Conservation (phyloP, 2,797 vertebrate species). For the Chanos chanos region DNA sequence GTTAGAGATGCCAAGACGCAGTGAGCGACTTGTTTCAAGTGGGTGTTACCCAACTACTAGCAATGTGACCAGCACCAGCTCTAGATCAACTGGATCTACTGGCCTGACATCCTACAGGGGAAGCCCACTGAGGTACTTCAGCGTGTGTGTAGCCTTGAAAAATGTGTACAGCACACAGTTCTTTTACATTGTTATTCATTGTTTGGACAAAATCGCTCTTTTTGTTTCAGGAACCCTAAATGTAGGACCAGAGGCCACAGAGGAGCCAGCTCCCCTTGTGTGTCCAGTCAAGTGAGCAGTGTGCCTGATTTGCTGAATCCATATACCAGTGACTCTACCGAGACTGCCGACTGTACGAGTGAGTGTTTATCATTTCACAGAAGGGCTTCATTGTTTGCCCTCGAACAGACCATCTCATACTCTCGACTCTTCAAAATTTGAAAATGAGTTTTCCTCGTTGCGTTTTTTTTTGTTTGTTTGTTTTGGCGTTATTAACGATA, state of each 20-base stretch:
- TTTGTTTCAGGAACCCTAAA: slow-evolving; percentile 35
- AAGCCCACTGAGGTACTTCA: slow-evolving; percentile 24
- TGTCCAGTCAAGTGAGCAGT: slow-evolving; percentile 24
- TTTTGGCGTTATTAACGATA: too few relatives aligned
- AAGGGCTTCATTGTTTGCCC: too few relatives aligned
- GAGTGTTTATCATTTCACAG: background rate
- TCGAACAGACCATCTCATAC: too few relatives aligned
- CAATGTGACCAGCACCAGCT: slow-evolving; percentile 43
- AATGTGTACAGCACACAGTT: background rate
- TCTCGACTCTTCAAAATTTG: too few relatives aligned
- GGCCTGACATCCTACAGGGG: slow-evolving; percentile 39
- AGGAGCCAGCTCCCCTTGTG: slow-evolving; percentile 8
- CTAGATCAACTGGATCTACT: slow-evolving; percentile 34
- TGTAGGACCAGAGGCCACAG: slow-evolving; percentile 18
- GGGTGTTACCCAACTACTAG: slow-evolving; percentile 27
- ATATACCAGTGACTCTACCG: background rate
- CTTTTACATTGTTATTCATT: background rate
- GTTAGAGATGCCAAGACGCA: slow-evolving; percentile 35
- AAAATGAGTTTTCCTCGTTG: too few relatives aligned
- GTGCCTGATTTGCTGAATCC: background rate
- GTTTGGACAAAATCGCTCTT: background rate
- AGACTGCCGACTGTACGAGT: background rate
- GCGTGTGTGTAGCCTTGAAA: background rate
- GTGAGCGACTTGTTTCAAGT: slow-evolving; percentile 23
- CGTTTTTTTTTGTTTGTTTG: too few relatives aligned